These are phyloP conservation scores for Cyphomyrus plagiostoma DNA, from an alignment of 2,113 vertebrate species.

Conservation along the genomic window DNA sequence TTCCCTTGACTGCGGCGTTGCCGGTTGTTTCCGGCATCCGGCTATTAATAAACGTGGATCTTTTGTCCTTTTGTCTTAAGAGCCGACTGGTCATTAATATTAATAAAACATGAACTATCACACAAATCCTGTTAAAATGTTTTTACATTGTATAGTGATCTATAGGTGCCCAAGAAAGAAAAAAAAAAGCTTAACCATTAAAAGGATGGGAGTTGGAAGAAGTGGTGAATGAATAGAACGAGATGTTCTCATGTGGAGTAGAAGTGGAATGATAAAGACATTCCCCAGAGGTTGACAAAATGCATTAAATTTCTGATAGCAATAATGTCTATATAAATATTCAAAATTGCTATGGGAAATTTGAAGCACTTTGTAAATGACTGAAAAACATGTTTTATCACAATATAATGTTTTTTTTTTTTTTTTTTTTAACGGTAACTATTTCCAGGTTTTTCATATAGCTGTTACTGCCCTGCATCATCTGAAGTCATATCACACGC, in stretches of 20 bases:
- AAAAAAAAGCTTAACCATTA: background rate
- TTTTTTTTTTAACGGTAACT: background rate
- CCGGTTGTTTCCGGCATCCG: no score
- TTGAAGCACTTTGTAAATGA: background rate
- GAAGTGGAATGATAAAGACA: background rate
- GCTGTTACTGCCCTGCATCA: background rate
- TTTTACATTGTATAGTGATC: constrained; percentile 12
- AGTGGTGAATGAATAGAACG: background rate
- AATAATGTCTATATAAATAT: background rate
- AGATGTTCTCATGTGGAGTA: background rate
- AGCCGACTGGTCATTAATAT: background rate
- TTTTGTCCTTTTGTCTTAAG: background rate
- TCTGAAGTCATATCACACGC: background rate
- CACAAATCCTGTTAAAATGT: background rate
- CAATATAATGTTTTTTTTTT: background rate
- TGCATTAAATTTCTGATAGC: background rate
- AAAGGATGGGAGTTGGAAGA: background rate
- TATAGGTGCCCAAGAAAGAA: background rate
- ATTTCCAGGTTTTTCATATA: background rate
- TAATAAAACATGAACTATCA: background rate
- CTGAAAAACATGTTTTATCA: background rate
- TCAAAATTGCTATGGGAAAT: background rate
- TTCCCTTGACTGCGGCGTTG: background rate
- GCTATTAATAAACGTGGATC: no score
- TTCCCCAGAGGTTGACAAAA: background rate